Evolutionary conservation across 2,797 vertebrate species (phyloP).

Genomic region (Brachymystax lenok): DNA sequence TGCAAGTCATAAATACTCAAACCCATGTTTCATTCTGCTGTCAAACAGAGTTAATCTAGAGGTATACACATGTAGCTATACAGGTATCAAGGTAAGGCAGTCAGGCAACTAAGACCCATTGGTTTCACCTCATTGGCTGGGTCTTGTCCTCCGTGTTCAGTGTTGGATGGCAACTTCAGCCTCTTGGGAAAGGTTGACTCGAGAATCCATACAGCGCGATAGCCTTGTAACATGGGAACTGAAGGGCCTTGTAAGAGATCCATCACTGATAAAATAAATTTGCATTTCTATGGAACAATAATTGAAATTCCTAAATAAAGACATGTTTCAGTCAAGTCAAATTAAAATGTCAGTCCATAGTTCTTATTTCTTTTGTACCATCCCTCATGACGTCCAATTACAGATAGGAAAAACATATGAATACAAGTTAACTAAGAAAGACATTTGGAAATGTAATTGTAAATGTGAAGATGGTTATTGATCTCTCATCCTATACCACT

Average conservation of each 20-base stretch:
- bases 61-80: background rate
- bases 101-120: background rate
- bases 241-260: background rate
- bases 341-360: background rate
- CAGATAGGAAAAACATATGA: background rate
- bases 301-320: background rate
- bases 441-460: background rate
- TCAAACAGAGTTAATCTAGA: background rate
- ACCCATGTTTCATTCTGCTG: background rate
- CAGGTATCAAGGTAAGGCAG: background rate
- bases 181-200: background rate
- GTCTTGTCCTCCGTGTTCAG: background rate
- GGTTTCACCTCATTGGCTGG: background rate
- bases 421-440: background rate
- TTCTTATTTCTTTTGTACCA: background rate
- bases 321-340: background rate
- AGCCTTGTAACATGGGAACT: background rate
- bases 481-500: background rate
- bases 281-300: background rate
- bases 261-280: background rate
- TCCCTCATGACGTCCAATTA: too few species aligned
- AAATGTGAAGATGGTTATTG: constrained; percentile 4
- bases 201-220: background rate
- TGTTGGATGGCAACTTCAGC: background rate
- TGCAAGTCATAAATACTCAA: constrained; percentile 36